Evolutionary conservation across 23 tunicate genomes (phyloP).

Genomic region (Halocynthia aurantium): DNA sequence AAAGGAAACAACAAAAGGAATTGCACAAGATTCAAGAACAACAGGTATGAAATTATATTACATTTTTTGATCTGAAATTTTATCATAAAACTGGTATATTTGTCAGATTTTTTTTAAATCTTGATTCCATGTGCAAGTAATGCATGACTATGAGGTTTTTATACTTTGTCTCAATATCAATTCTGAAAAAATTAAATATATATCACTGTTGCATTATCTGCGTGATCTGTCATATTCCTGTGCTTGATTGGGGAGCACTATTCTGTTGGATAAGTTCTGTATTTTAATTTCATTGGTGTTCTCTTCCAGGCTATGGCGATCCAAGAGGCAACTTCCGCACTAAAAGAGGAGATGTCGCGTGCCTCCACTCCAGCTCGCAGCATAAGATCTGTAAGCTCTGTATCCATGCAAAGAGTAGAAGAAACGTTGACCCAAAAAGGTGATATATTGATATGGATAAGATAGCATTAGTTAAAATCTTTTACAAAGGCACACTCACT

Average conservation of each 20-base stretch:
- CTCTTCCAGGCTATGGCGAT: slow-evolving; percentile 13
- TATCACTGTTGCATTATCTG: too few species aligned
- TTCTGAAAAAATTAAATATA: background rate
- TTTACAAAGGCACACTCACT: background rate
- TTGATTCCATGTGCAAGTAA: too few species aligned
- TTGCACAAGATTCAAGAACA: slow-evolving; percentile 61
- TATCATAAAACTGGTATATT: too few species aligned
- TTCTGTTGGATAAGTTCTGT: too few species aligned
- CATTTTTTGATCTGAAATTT: background rate
- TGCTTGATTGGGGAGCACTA: too few species aligned
- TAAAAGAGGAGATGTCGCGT: background rate
- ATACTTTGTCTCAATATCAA: background rate
- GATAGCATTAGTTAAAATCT: too few species aligned
- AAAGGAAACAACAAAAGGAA: slow-evolving; percentile 64
- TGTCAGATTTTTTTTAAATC: too few species aligned
- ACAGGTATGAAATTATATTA: slow-evolving; percentile 38
- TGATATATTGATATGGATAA: background rate
- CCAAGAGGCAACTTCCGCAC: slow-evolving; percentile 7
- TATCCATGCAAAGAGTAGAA: background rate
- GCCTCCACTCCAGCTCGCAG: slow-evolving; percentile 17
- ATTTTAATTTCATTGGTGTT: background rate
- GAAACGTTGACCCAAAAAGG: slow-evolving; percentile 10
- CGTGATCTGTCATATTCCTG: too few species aligned
- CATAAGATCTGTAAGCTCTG: background rate
- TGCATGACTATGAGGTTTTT: too few species aligned